Base-by-base conservation (phyloP, 2,113 vertebrate genomes). In the Theropithecus gelada region DNA sequence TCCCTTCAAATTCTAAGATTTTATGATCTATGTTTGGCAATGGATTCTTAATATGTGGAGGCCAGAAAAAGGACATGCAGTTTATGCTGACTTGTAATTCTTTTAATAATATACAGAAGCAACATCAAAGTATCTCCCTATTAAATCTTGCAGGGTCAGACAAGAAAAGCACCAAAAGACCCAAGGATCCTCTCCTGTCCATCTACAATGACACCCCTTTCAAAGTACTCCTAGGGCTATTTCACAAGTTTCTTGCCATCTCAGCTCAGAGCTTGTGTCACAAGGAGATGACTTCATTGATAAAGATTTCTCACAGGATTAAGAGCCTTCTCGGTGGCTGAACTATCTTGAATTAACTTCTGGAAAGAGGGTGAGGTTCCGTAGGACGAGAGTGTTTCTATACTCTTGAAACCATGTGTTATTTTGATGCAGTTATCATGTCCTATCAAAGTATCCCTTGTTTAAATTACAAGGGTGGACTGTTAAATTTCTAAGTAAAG, bases 391-490 rank as follows among this genome's bases (percentile, higher is more conserved):
- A 88, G 25, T 79, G 20, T 66, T 93, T 89, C 78, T 57, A 94
- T 48, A 70, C 8, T 50, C 64, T 66, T 59, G 35, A 87, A 94
- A 87, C 12, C 45, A 48, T 48, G 27, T 50, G 83, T 96, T 48
- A n/a, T 82, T 82, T 96, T 80, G 79, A 70, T 75, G 43, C 5
- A 68, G 32, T 38, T 80, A 66, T 32, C 55, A 66, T 1, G 35
- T 89, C n/a, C 35, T 76, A 48, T 70, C 55, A 93, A 70, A 45
- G 4, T 17, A 93, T 40, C 61, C 59, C 61, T 76, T 64, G 3
- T 79, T 96, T 85, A 97, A 79, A 95, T 81, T 89, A 90, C 32
- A 88, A 89, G 43, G 27, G 30, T 66, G 8, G 66, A 86, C 30
- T 91, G 14, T 72, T 95, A 85, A 87, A 78, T 45, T 91, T 91